phyloP scores from a whole-genome alignment of 2,888 invertebrate species.

The Entomobrya proxima region DNA sequence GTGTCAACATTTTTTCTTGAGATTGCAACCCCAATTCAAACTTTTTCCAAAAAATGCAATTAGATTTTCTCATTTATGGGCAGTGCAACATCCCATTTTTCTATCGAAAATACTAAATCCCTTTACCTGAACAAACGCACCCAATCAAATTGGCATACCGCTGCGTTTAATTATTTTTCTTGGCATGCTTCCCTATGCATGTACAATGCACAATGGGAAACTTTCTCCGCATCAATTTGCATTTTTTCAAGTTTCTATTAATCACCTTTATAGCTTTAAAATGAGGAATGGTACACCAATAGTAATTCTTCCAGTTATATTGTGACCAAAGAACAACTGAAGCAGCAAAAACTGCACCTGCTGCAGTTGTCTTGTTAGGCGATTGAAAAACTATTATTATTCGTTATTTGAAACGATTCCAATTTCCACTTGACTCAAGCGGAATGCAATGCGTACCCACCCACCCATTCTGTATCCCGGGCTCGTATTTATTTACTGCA shows the following conservation, averaged over 20 bases:
- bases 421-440: not conserved
- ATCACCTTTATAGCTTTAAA: constrained; percentile 36
- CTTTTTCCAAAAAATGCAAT: too few relatives aligned
- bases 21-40: too few relatives aligned
- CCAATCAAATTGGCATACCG: too few relatives aligned
- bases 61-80: too few relatives aligned
- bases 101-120: too few relatives aligned
- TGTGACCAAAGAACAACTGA: constrained; percentile 11
- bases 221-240: constrained; percentile 18
- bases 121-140: too few relatives aligned
- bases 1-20: too few relatives aligned
- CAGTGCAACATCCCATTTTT: too few relatives aligned
- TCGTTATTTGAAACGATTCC: not conserved
- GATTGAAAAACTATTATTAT: constrained; percentile 18
- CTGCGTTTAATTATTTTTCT: not conserved
- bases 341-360: not conserved
- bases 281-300: constrained; percentile 11
- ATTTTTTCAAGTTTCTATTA: constrained; percentile 17
- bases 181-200: not conserved
- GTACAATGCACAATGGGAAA: not conserved
- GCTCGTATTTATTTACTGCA: not conserved
- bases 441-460: too few relatives aligned
- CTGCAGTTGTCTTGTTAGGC: constrained; percentile 29
- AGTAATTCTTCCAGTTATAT: not conserved
- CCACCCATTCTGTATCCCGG: not conserved